A percentile compares a stretch with the other conserved stretches of the same genome.
These are phyloP conservation scores for Drosophila serrata DNA, from an alignment of 1,140 invertebrate species.

Conservation along the genomic window DNA sequence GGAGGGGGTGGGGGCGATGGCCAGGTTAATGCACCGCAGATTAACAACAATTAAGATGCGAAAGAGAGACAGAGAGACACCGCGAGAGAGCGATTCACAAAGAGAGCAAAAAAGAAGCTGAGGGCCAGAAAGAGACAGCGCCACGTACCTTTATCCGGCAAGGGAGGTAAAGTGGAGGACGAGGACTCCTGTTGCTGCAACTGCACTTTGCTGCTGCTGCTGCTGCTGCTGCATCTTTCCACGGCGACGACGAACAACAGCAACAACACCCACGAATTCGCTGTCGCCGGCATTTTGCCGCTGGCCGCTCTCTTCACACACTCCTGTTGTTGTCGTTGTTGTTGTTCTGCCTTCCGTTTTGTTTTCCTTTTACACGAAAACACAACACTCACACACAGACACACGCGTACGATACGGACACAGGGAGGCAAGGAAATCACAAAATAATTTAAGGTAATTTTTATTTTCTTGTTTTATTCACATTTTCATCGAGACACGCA, in stretches of 20 bases:
- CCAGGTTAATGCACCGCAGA: conserved; percentile 65
- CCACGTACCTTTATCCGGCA: conserved; percentile 69
- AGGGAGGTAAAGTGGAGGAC: conserved; percentile 54
- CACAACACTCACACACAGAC: conserved; percentile 30
- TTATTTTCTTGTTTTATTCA: conserved; percentile 18
- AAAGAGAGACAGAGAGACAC: background rate
- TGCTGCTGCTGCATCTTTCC: conserved; percentile 42
- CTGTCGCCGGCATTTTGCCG: conserved; percentile 79
- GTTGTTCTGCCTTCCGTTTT: conserved; percentile 43
- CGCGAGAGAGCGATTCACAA: conserved; percentile 2
- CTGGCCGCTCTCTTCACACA: conserved; percentile 44
- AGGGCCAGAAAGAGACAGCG: conserved; percentile 36
- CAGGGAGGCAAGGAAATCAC: conserved; percentile 35
- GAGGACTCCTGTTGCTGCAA: conserved; percentile 72
- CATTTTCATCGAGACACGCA: conserved; percentile 33
- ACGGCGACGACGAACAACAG: conserved; percentile 57
- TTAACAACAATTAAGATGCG: conserved; percentile 58
- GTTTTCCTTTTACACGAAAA: conserved; percentile 46
- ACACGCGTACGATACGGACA: background rate
- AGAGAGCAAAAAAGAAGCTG: conserved; percentile 28
- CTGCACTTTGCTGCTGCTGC: conserved; percentile 58
- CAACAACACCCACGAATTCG: conserved; percentile 69
- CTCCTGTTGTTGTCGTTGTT: conserved; percentile 24
- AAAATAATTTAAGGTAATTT: conserved; percentile 20
- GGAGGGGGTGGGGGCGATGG: conserved; percentile 5